Percentiles rank a stretch among this genome's conserved stretches.
phyloP scores from a whole-genome alignment of 1,140 invertebrate genomes.

The Mycetomoellerius zeteki region DNA sequence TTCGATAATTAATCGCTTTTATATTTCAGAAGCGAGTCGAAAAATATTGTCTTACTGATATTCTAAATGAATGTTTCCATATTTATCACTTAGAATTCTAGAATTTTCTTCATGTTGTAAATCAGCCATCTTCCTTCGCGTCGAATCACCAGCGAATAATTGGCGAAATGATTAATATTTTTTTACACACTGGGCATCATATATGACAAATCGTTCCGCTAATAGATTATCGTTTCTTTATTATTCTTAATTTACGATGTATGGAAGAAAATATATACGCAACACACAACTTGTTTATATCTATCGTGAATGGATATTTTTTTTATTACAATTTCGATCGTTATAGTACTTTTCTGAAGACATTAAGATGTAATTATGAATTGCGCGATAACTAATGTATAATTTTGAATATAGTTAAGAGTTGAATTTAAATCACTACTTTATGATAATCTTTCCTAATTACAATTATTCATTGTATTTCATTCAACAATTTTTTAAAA shows the following conservation, averaged over 20 bases:
- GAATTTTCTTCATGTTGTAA: neutral
- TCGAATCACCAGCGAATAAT: constrained; percentile 20
- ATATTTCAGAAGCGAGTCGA: constrained; percentile 21
- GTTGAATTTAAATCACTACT: neutral
- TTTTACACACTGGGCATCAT: neutral
- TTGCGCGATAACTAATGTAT: neutral
- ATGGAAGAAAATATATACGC: constrained; percentile 8
- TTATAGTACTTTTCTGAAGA: neutral
- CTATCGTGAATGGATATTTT: neutral
- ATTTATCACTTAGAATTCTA: neutral
- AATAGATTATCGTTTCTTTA: constrained; percentile 21
- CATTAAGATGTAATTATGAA: neutral
- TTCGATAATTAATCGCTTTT: constrained; percentile 13
- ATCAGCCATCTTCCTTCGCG: neutral
- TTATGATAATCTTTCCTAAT: neutral
- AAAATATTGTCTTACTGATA: neutral
- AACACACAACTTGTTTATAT: neutral
- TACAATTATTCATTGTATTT: neutral
- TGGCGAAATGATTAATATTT: constrained; percentile 15
- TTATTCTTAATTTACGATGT: neutral
- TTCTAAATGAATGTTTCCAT: neutral
- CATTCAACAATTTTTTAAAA: neutral
- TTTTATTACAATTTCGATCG: neutral
- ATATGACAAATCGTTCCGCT: constrained; percentile 13
- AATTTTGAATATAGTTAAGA: neutral